A percentile compares a stretch with the other conserved stretches of the same genome.
phyloP scores from a whole-genome alignment of 2,888 invertebrate genomes.

The Cacoxenus indagator region DNA sequence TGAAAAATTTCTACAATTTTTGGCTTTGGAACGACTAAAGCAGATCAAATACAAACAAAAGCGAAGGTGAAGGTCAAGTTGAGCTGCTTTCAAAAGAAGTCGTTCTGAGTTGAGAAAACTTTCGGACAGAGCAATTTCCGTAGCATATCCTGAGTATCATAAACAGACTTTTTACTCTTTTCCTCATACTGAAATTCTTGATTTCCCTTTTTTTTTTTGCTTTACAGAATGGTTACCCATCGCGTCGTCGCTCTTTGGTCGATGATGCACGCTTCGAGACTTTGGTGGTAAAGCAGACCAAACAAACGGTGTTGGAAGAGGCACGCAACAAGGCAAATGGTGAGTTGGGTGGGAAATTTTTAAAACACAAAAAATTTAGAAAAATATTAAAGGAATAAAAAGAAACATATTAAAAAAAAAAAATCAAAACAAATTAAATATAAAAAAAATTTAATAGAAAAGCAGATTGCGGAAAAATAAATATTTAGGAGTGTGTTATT shows the following conservation, averaged over 20 bases:
- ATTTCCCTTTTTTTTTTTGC: constrained; percentile 6
- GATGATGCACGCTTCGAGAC: constrained; percentile 98
- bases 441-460: neutral
- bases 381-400: neutral
- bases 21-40: too few relatives aligned
- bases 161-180: constrained; percentile 4
- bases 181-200: neutral
- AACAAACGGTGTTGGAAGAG: constrained; percentile 92
- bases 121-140: constrained; percentile 41
- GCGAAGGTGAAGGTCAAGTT: neutral
- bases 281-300: constrained; percentile 94
- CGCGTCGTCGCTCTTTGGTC: constrained; percentile 94
- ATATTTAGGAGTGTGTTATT: too few relatives aligned
- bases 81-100: neutral
- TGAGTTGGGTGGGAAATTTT: constrained; percentile 70
- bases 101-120: constrained; percentile 15
- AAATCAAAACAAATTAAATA: neutral
- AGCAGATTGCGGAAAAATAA: neutral
- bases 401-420: neutral
- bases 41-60: too few relatives aligned
- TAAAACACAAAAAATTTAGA: neutral
- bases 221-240: constrained; percentile 95
- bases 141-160: constrained; percentile 57
- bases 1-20: neutral
- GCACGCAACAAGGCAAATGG: constrained; percentile 90